Percentiles rank a stretch among this genome's conserved stretches.
These are phyloP conservation scores for Motacilla tschutschensis DNA, from an alignment of 2,113 vertebrate species.

Conservation along the genomic window DNA sequence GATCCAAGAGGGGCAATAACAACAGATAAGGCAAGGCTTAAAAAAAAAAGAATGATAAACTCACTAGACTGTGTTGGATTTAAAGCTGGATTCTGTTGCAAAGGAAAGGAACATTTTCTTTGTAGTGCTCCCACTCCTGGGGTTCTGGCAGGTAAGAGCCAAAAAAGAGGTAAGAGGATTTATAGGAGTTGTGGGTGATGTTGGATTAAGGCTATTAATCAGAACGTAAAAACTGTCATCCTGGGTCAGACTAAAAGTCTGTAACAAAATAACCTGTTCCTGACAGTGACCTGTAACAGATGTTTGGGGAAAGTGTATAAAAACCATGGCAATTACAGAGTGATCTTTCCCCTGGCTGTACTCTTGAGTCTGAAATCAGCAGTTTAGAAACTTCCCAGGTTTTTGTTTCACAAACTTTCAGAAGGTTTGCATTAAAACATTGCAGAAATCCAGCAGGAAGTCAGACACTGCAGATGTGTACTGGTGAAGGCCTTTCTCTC, in stretches of 20 bases:
- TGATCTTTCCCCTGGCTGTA: constrained; percentile 25
- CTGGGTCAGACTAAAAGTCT: constrained; percentile 28
- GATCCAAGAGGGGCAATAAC: neutral
- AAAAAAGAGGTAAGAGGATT: neutral
- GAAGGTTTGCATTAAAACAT: neutral
- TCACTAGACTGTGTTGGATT: neutral
- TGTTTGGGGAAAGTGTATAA: constrained; percentile 16
- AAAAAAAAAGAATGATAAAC: neutral
- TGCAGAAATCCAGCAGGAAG: neutral
- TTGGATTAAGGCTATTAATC: constrained; percentile 30
- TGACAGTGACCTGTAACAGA: constrained; percentile 43
- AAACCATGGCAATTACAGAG: constrained; percentile 7
- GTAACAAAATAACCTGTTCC: constrained; percentile 35
- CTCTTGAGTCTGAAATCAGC: neutral
- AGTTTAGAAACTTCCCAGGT: neutral
- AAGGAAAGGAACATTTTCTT: neutral
- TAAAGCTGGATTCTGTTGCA: neutral
- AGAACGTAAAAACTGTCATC: constrained; percentile 29
- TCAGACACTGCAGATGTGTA: neutral
- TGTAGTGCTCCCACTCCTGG: neutral
- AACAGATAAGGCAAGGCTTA: neutral
- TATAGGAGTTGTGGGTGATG: neutral
- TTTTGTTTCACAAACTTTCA: neutral
- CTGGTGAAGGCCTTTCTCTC: neutral
- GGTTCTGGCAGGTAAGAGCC: neutral